These are phyloP conservation scores for Ictalurus punctatus DNA, from an alignment of 2,113 vertebrate genomes.

Conservation along the genomic window DNA sequence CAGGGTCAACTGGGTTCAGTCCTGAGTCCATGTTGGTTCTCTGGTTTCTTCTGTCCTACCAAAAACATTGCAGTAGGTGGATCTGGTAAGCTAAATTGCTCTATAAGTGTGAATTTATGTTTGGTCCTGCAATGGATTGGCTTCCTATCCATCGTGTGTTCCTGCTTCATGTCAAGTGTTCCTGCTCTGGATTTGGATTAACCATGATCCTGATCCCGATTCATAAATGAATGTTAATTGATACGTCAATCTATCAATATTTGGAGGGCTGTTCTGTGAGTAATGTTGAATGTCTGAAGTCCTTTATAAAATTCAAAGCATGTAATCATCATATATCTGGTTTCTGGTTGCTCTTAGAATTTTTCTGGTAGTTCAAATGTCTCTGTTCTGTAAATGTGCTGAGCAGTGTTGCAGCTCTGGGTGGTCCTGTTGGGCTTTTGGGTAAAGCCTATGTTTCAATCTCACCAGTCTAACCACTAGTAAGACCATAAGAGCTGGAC, in stretches of 20 bases:
- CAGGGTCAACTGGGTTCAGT: not conserved
- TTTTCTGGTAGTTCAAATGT: conserved; percentile 15
- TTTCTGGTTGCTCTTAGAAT: conserved; percentile 33
- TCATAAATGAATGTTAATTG: not conserved
- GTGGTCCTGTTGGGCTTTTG: conserved; percentile 24
- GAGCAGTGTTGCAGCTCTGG: conserved; percentile 12
- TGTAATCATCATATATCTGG: conserved; percentile 24
- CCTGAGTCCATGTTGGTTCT: not conserved
- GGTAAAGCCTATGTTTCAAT: conserved; percentile 31
- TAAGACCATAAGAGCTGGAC: conserved; percentile 27
- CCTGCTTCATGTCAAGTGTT: not conserved
- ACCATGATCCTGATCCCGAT: not conserved
- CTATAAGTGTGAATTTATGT: not conserved
- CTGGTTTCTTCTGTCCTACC: not conserved
- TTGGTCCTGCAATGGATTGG: not conserved
- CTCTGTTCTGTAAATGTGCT: conserved; percentile 12
- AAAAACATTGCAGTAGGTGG: not conserved
- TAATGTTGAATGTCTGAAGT: not conserved
- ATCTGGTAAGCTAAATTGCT: not conserved
- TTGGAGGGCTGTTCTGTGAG: not conserved
- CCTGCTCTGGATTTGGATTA: not conserved
- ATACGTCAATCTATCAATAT: not conserved
- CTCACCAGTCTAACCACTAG: conserved; percentile 23
- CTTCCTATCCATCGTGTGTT: not conserved
- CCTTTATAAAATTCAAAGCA: conserved; percentile 21